A percentile compares a stretch with the other conserved stretches of the same genome.
Conservation (phyloP, 1,140 invertebrate genomes). For the Radopholus similis region DNA sequence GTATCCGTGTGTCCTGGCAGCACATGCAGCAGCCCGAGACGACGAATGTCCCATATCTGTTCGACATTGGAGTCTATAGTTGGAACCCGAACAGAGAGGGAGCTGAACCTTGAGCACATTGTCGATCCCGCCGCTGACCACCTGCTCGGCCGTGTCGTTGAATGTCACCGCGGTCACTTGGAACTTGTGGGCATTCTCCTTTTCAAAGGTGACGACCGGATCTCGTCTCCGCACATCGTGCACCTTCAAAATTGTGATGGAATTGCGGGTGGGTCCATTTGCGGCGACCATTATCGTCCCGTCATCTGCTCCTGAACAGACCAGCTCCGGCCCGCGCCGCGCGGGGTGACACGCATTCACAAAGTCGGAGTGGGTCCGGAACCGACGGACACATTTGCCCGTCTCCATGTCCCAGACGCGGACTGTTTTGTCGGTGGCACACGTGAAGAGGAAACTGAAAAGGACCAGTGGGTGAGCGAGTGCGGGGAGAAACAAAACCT, state of each 20-base stretch:
- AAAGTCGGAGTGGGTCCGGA: conserved; percentile 72
- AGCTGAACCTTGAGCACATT: conserved; percentile 81
- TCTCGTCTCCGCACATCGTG: conserved; percentile 81
- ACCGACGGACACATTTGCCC: conserved; percentile 79
- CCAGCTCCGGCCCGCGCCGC: conserved; percentile 77
- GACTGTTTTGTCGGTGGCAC: conserved; percentile 88
- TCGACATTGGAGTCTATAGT: not conserved
- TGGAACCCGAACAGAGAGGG: not conserved
- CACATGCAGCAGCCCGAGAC: conserved; percentile 78
- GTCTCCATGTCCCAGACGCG: conserved; percentile 89
- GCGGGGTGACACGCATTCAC: conserved; percentile 69
- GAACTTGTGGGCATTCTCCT: conserved; percentile 70
- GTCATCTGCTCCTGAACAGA: conserved; percentile 92
- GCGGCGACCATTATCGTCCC: conserved; percentile 74
- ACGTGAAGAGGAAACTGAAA: conserved; percentile 75
- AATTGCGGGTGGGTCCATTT: not conserved
- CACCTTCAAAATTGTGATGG: conserved; percentile 61
- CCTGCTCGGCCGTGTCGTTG: conserved; percentile 88
- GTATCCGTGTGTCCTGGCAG: conserved; percentile 87
- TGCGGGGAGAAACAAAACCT: conserved; percentile 50
- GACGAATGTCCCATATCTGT: conserved; percentile 87
- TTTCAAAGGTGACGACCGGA: conserved; percentile 75
- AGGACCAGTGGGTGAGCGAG: not conserved
- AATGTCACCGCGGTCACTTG: conserved; percentile 85
- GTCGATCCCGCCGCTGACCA: conserved; percentile 85